Evolutionary conservation across 2,797 vertebrate species (phyloP).

Genomic region (Columba guinea): DNA sequence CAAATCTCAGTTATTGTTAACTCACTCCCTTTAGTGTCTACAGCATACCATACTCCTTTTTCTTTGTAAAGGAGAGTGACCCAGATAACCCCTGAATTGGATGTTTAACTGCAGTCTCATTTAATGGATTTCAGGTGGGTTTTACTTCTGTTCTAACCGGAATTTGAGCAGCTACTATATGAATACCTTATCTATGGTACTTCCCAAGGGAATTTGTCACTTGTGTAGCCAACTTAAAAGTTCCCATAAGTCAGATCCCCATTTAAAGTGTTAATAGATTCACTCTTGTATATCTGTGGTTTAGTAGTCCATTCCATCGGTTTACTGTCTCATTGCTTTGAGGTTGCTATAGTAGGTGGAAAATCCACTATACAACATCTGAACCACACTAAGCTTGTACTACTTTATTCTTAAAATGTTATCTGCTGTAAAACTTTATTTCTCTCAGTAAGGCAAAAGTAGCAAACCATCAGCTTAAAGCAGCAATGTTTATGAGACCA

Average conservation of each 20-base stretch:
- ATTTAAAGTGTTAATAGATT: background rate
- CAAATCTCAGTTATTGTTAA: background rate
- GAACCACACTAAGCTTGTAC: background rate
- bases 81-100: background rate
- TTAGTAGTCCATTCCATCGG: background rate
- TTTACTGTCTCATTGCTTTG: background rate
- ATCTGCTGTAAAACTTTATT: background rate
- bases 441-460: background rate
- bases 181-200: background rate
- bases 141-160: background rate
- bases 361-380: background rate
- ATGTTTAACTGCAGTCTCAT: background rate
- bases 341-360: background rate
- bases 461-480: background rate
- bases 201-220: background rate
- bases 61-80: background rate
- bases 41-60: background rate
- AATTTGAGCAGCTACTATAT: background rate
- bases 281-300: background rate
- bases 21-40: background rate
- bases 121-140: background rate
- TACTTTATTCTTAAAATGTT: background rate
- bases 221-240: background rate
- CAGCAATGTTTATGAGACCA: background rate
- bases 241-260: background rate